Base-by-base conservation (phyloP, 2,888 invertebrate genomes). In the Junonia oenone region DNA sequence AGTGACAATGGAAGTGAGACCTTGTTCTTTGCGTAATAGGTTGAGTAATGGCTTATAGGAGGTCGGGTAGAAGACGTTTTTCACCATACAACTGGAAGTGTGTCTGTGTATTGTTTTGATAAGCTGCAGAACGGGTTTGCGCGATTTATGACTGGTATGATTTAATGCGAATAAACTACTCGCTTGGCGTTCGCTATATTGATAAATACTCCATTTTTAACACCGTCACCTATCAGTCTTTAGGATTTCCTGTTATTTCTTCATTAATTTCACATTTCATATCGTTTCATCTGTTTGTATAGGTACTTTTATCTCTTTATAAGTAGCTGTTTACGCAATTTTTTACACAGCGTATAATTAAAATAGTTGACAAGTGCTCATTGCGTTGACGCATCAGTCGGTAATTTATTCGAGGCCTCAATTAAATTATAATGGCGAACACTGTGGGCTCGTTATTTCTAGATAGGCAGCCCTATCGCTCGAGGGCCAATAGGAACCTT, bases 91-190 rank as follows among this genome's bases (percentile, higher is more conserved):
- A 67, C 66, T 81, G 73, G 81, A 89, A 90, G 86, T 88, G 88
- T 90, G 88, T 88, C 86, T 87, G 89, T 81, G 88, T 88, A 90
- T 90, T 90, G 90, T 90, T 90, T 90, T 90, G 90, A 91, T 90
- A 90, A 88, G 90, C 88, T 89, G 87, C 74, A 78, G 78, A 90
- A 89, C 91, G 83, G 83, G 91, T 91, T 90, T 81, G 80, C 71
- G 69, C 82, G 87, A 91, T 90, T 90, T 91, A 90, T 85, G 81
- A 78, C 76, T 78, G 74, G 83, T 81, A 83, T 90, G 90, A 91
- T 91, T 90, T 90, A 90, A 90, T 84, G 86, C 81, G 90, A 90
- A 89, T 88, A 88, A 87, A 89, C 87, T 84, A 89, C 84, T 86
- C 76, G 81, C 77, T 71, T 81, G 76, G 78, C 78, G 74, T 79